phyloP scores from a whole-genome alignment of 1,140 invertebrate genomes.

The Drosophila yakuba region DNA sequence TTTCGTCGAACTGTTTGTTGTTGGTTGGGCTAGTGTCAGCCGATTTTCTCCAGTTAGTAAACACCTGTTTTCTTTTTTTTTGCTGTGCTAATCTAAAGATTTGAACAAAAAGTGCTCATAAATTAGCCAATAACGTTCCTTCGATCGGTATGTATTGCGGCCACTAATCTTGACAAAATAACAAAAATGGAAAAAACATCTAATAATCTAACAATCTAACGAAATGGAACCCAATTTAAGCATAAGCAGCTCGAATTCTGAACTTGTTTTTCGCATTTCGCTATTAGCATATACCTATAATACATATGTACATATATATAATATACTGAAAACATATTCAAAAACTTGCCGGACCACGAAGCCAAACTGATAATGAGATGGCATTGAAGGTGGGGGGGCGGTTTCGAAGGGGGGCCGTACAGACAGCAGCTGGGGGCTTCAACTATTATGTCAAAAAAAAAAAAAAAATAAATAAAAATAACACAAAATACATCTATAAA shows the following conservation, averaged over 20 bases:
- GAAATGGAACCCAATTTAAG: constrained; percentile 13
- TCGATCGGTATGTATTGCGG: constrained; percentile 34
- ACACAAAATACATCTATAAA: constrained; percentile 1
- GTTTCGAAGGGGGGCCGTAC: not conserved
- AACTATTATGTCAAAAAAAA: constrained; percentile 39
- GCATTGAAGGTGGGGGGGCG: not conserved
- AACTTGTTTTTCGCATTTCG: constrained; percentile 48
- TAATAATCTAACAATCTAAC: not conserved
- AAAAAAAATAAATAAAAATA: not conserved
- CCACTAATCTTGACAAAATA: constrained; percentile 5
- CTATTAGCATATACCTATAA: constrained; percentile 40
- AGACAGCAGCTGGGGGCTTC: constrained; percentile 5
- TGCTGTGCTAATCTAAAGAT: constrained; percentile 16
- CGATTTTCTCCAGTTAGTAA: constrained; percentile 1
- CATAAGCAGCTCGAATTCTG: constrained; percentile 15
- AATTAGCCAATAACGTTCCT: constrained; percentile 1
- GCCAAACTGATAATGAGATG: constrained; percentile 26
- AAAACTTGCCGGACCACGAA: constrained; percentile 36
- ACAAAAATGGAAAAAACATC: not conserved
- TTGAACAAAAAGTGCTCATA: not conserved
- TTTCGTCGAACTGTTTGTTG: constrained; percentile 1
- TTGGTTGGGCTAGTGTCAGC: not conserved
- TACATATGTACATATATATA: no score
- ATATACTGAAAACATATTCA: constrained; percentile 33
- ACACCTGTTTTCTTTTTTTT: constrained; percentile 1